Evolutionary conservation across 2,797 vertebrate genomes (phyloP), one percentile per base, ranked within the genome.

Genomic region (Lagodon rhomboides): DNA sequence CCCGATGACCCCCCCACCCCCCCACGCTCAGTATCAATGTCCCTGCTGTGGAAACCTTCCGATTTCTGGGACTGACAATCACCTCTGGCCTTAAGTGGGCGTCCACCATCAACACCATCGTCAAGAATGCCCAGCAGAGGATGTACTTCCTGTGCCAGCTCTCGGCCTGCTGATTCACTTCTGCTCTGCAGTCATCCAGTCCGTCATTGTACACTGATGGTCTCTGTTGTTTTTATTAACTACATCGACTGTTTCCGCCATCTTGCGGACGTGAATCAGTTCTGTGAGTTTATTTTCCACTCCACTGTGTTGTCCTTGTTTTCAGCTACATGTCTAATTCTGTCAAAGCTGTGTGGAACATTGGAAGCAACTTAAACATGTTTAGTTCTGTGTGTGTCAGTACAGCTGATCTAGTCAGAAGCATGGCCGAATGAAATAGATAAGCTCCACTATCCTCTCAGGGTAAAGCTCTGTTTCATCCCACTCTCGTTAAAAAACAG

Each of bases 81-180:
- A 51, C 46, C 7, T 34, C 51, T 17, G 47, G 61, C 12, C 30
- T 51, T 1, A 51, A 25, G 5, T 20, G 16, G 22, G 18, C n/a
- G 2, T 38, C 30, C 30, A 50, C 5, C 8, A 38, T 10, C 13
- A 25, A 49, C 63, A 50, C 63, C 3, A 66, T 51, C 7, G 22
- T 30, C 50, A 10, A 41, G 46, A 49, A 23, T 10, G n/a, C 13
- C 44, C 9, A 13, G 44, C 22, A 27, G 38, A 53, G 58, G 30
- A 27, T 71, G 69, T 17, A 41, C n/a, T 53, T 72, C 58, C 49
- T 72, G 61, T 12, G 5, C 44, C 10, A 47, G 61, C 1, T 46
- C 41, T 17, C 16, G 16, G 27, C 9, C 54, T 27, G 25, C 55
- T 49, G 47, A 49, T 20, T 18, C 47, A 20, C 1, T 23, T 30